phyloP scores from a whole-genome alignment of 2,797 vertebrate species.

The Enteromius thamalakanensis region DNA sequence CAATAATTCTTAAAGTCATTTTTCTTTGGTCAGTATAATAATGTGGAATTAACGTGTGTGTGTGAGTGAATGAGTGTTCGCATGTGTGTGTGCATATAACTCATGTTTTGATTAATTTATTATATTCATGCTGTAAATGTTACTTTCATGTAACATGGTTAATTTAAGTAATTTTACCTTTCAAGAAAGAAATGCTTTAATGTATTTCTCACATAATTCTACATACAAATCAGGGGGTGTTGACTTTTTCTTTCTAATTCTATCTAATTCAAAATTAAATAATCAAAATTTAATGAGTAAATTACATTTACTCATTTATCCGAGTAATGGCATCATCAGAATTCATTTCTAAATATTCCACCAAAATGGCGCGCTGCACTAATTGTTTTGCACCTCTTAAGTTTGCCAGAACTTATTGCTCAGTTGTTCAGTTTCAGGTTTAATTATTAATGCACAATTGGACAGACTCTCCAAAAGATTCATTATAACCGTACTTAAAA shows the following conservation, averaged over 20 bases:
- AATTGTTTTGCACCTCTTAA: slow-evolving; percentile 12
- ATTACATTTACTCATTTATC: background rate
- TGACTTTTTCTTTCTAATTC: background rate
- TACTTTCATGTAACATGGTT: too few relatives aligned
- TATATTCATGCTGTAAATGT: too few relatives aligned
- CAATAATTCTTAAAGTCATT: too few relatives aligned
- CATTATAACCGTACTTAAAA: slow-evolving; percentile 20
- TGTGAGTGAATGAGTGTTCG: too few relatives aligned
- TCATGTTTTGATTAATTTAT: too few relatives aligned
- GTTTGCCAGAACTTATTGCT: slow-evolving; percentile 36
- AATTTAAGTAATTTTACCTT: background rate
- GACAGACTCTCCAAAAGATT: slow-evolving; percentile 31
- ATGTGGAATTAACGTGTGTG: too few relatives aligned
- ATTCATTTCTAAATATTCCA: background rate
- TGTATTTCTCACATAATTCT: background rate
- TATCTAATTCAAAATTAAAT: too few relatives aligned
- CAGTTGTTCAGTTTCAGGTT: slow-evolving; percentile 12
- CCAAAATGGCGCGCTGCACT: background rate
- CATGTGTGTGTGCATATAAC: too few relatives aligned
- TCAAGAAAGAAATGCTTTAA: background rate
- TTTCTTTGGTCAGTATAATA: too few relatives aligned
- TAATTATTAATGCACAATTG: slow-evolving; percentile 45
- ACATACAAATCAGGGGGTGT: background rate
- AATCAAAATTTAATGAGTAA: too few relatives aligned
- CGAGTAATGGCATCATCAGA: background rate